Conservation (phyloP, 2,888 invertebrate genomes). For the Epiblema foenella region DNA sequence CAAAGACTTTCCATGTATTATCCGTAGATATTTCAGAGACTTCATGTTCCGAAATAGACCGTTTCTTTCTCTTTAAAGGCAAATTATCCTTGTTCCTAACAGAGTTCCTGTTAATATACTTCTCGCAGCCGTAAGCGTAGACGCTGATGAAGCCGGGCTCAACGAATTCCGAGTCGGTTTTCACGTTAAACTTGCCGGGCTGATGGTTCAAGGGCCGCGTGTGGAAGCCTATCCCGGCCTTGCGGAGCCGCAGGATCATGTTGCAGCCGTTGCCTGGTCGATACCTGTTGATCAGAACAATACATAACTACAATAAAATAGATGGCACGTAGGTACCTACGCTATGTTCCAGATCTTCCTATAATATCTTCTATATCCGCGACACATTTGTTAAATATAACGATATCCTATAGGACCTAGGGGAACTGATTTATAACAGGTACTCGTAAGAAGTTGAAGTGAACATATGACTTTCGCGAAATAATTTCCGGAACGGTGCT, state of each 20-base stretch:
- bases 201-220: conserved; percentile 89
- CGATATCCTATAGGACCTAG: neutral
- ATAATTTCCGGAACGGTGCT: no score
- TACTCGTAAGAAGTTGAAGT: neutral
- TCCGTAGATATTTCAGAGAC: neutral
- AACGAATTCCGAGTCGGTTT: conserved; percentile 92
- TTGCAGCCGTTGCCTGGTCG: conserved; percentile 86
- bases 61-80: conserved; percentile 64
- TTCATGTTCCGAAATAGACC: conserved; percentile 53
- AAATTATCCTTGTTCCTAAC: conserved; percentile 71
- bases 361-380: neutral
- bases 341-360: neutral
- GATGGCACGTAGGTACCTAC: neutral
- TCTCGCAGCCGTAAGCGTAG: conserved; percentile 93
- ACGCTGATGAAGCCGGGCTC: conserved; percentile 94
- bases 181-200: conserved; percentile 88
- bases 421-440: no score
- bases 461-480: no score
- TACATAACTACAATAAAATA: neutral
- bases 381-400: no score
- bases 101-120: conserved; percentile 77
- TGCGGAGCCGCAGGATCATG: conserved; percentile 90
- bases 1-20: neutral
- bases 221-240: conserved; percentile 91
- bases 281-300: conserved; percentile 51